Evolutionary conservation across 2,113 vertebrate species (phyloP).

Genomic region (Microtus oregoni): DNA sequence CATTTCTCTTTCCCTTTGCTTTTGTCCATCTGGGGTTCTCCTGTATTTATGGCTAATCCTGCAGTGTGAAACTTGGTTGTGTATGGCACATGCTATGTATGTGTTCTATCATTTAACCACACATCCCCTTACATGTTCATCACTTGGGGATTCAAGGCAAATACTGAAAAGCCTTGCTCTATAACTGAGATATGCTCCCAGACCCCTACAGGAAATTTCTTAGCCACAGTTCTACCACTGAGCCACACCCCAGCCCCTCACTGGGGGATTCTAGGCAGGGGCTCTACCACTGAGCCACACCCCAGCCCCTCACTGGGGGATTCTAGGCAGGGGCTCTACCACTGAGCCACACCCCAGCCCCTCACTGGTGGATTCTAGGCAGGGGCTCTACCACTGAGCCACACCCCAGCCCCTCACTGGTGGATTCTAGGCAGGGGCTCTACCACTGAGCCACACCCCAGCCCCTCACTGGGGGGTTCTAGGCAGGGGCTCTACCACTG

Average conservation of each 20-base stretch:
- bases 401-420: neutral
- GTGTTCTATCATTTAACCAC: neutral
- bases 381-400: neutral
- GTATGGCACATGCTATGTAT: neutral
- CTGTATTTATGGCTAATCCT: neutral
- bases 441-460: neutral
- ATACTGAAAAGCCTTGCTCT: neutral
- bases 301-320: neutral
- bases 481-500: neutral
- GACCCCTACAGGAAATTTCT: neutral
- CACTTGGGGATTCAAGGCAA: neutral
- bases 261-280: neutral
- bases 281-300: neutral
- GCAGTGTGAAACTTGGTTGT: neutral
- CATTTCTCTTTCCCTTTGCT: neutral
- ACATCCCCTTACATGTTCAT: neutral
- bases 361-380: neutral
- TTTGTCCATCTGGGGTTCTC: neutral
- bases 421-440: neutral
- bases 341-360: neutral
- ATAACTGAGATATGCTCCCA: neutral
- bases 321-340: neutral
- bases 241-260: neutral
- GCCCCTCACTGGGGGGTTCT: neutral
- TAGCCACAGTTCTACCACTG: neutral